Conservation (phyloP, 2,797 vertebrate species). For the Sebastolobus alascanus region DNA sequence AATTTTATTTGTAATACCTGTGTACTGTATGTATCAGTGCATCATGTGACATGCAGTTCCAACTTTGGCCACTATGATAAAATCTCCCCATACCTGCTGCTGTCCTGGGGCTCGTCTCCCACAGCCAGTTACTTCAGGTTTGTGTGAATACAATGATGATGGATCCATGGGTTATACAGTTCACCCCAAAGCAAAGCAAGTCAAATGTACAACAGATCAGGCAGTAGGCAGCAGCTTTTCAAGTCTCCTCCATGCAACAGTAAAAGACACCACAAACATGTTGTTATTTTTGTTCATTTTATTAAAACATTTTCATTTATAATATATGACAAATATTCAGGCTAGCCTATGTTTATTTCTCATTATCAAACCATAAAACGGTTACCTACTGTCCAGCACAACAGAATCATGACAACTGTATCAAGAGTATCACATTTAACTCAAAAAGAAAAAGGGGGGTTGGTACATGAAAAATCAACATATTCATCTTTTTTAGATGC, state of each 20-base stretch:
- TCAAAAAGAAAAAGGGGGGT: slow-evolving; percentile 52
- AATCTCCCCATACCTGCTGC: background rate
- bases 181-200: no score
- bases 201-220: background rate
- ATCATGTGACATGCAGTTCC: background rate
- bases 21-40: background rate
- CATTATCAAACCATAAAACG: slow-evolving; percentile 71
- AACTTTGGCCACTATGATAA: background rate
- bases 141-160: background rate
- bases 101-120: background rate
- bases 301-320: slow-evolving; percentile 83
- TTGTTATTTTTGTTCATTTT: slow-evolving; percentile 73
- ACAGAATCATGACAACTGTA: slow-evolving; percentile 54
- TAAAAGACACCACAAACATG: slow-evolving; percentile 24
- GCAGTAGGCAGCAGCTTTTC: background rate
- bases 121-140: background rate
- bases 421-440: slow-evolving; percentile 49
- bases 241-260: background rate
- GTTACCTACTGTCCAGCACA: slow-evolving; percentile 63
- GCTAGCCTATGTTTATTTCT: slow-evolving; percentile 62
- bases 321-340: slow-evolving; percentile 78
- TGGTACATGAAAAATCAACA: slow-evolving; percentile 63
- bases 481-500: slow-evolving; percentile 47
- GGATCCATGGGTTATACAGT: background rate
- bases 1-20: background rate